Base-by-base conservation (phyloP, 2,888 invertebrate species). In the Tetrapedia diversipes region DNA sequence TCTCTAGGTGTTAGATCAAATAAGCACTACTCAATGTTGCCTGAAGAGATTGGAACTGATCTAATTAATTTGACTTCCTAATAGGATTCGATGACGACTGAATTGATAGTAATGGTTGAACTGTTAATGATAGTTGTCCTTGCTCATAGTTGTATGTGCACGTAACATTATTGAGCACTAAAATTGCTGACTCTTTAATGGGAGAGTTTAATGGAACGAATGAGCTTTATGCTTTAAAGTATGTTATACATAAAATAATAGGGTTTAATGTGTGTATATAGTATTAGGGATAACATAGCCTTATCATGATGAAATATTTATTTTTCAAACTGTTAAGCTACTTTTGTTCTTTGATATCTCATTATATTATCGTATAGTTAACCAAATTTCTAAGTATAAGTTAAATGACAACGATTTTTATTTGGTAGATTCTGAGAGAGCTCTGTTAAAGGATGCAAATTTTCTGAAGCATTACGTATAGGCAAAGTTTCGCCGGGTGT, bases 11-110 rank as follows among this genome's bases (percentile, higher is more conserved):
- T 66, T n/a, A 47, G 47, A 39, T 34, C 37, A 45, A 37, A 57
- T 56, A 49, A 34, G 16, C 22, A 24, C 14, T 45, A 37, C 27
- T 45, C 53, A 34, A 63, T 53, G n/a, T 41, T 53, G 45, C 22
- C 53, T 11, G 22, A 22, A 19, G 64, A 32, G 37, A n/a, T 32
- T 64, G 24, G 32, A 66, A 65, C 56, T 73, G 71, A 14, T 63
- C 54, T 29, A 71, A 73, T 61, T 61, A 56, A 71, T 61, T 41
- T 53, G 39, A 51, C 8, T 49, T 60, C 11, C 54, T 64, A 64
- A 54, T 34, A 54, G 45, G 19, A 54, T 45, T 24, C 54, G 37
- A 56, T 49, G 29, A 47, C 16, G n/a, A n/a, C n/a, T n/a, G n/a
- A n/a, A n/a, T n/a, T n/a, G n/a, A n/a, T n/a, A n/a, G n/a, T 53